Evolutionary conservation across 1,140 invertebrate genomes (phyloP).

Genomic region (Littorina saxatilis): DNA sequence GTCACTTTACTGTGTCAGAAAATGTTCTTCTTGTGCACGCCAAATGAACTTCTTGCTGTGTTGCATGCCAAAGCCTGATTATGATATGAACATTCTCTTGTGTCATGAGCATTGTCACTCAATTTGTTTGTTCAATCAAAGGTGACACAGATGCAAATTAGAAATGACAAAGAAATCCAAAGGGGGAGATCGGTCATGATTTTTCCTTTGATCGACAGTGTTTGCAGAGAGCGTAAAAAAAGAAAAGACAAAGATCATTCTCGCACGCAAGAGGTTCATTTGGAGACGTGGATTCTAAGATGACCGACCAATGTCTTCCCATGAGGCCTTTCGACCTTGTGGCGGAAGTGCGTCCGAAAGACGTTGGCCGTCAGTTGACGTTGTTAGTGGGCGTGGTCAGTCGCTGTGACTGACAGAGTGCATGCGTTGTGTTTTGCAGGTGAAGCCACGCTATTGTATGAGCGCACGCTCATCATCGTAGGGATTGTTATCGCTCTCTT

Average conservation of each 20-base stretch:
- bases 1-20: too few species aligned
- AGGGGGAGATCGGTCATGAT: too few species aligned
- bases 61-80: constrained; percentile 19
- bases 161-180: too few species aligned
- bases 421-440: constrained; percentile 45
- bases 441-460: constrained; percentile 44
- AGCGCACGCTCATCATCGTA: constrained; percentile 49
- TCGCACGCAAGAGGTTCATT: constrained; percentile 11
- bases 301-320: constrained; percentile 13
- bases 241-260: too few species aligned
- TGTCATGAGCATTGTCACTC: neutral
- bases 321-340: neutral
- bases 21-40: constrained; percentile 1
- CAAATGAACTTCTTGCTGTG: constrained; percentile 13
- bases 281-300: neutral
- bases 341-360: neutral
- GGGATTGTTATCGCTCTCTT: constrained; percentile 51
- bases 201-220: too few species aligned
- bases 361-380: neutral
- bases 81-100: neutral
- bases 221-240: too few species aligned
- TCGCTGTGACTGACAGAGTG: neutral
- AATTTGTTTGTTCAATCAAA: too few species aligned
- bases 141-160: too few species aligned
- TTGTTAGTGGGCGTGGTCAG: neutral